phyloP scores from a whole-genome alignment of 2,113 vertebrate genomes.

The Sceloporus undulatus region DNA sequence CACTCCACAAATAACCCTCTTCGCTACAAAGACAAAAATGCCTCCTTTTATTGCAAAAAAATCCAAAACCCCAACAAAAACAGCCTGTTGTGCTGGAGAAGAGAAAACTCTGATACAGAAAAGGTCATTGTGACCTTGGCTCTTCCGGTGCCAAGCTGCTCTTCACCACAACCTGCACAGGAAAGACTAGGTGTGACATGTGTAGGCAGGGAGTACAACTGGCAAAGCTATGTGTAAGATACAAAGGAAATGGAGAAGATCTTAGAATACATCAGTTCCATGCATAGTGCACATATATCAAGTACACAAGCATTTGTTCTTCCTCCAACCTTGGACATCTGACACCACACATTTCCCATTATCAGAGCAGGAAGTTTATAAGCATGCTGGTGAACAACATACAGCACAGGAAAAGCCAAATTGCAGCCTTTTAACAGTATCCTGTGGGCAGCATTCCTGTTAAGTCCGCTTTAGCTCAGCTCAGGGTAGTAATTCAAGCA shows the following conservation, averaged over 20 bases:
- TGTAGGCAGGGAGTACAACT: neutral
- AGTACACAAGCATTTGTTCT: neutral
- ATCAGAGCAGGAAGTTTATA: conserved; percentile 5
- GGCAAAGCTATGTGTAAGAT: neutral
- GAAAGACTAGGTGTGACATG: neutral
- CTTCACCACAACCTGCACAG: neutral
- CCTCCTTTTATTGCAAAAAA: neutral
- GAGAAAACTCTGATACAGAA: neutral
- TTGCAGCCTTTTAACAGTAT: neutral
- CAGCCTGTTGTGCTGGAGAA: too few species aligned
- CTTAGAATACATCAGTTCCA: neutral
- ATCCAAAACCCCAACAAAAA: neutral
- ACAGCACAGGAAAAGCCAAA: conserved; percentile 6
- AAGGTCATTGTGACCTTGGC: neutral
- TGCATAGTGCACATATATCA: neutral
- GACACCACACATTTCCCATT: conserved; percentile 9
- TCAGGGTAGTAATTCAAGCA: neutral
- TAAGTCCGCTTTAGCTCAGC: conserved; percentile 8
- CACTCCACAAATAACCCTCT: neutral
- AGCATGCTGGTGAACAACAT: neutral
- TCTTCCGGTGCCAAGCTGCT: neutral
- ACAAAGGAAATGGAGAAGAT: neutral
- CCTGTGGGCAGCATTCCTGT: conserved; percentile 11
- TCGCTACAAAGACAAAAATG: neutral
- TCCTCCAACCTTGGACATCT: conserved; percentile 12